Conservation (phyloP, 2,113 vertebrate genomes). For the Bufo gargarizans region DNA sequence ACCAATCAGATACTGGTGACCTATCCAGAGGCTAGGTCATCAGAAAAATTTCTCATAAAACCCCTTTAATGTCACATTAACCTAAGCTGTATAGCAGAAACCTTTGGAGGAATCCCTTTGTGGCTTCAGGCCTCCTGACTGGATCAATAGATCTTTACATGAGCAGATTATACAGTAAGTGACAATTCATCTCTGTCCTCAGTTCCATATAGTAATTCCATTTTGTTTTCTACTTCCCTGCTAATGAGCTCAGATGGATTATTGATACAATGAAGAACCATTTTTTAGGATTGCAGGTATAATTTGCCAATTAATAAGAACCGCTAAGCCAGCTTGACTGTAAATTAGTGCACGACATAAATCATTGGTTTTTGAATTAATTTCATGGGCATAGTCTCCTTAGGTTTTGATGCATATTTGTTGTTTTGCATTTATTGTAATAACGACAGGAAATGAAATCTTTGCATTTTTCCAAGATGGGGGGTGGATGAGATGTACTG, state of each 20-base stretch:
- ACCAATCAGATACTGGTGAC: too few relatives aligned
- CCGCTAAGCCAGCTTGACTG: neutral
- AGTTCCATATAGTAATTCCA: neutral
- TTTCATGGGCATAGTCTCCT: neutral
- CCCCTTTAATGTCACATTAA: too few relatives aligned
- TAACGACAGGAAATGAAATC: too few relatives aligned
- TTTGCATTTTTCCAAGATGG: too few relatives aligned
- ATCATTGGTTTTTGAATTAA: neutral
- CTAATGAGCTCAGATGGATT: constrained; percentile 10
- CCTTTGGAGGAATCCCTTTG: neutral
- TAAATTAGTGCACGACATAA: neutral
- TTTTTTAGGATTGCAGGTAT: neutral
- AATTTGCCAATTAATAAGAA: neutral
- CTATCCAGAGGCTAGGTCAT: too few relatives aligned
- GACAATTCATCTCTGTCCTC: constrained; percentile 15
- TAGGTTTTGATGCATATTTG: too few relatives aligned
- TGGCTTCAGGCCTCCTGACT: neutral
- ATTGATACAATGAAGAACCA: neutral
- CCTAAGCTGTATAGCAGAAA: too few relatives aligned
- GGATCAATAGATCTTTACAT: neutral
- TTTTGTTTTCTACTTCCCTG: neutral
- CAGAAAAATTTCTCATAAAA: too few relatives aligned
- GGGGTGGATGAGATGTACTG: too few relatives aligned
- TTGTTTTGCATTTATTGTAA: too few relatives aligned
- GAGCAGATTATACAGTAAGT: constrained; percentile 17